These are phyloP conservation scores for Trachemys scripta DNA, from an alignment of 2,113 vertebrate species.

Conservation along the genomic window DNA sequence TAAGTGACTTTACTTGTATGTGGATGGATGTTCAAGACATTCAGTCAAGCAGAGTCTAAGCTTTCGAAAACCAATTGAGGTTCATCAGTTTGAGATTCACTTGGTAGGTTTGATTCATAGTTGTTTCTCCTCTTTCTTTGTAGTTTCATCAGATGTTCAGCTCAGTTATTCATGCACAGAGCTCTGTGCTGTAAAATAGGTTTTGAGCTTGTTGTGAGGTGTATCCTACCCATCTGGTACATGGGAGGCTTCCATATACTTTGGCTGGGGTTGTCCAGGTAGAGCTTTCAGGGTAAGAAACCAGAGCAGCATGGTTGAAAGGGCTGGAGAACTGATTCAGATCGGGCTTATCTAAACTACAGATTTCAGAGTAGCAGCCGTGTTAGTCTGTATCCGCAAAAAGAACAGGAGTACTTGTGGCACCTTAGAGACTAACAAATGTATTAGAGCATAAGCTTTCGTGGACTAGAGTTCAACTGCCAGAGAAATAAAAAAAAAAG, in stretches of 20 bases:
- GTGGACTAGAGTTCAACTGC: neutral
- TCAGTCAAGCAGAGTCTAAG: neutral
- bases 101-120: neutral
- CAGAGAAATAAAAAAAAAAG: neutral
- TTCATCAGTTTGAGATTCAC: neutral
- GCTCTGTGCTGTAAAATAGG: neutral
- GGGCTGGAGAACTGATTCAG: neutral
- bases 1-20: accelerated
- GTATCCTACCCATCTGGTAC: neutral
- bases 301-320: neutral
- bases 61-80: neutral
- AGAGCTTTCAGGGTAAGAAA: neutral
- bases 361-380: neutral
- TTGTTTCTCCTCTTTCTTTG: neutral
- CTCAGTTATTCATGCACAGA: neutral
- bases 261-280: neutral
- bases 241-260: neutral
- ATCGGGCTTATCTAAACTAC: neutral
- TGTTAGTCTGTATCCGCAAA: too few relatives aligned
- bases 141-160: neutral
- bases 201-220: neutral
- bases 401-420: too few relatives aligned
- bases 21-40: accelerated
- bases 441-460: too few relatives aligned
- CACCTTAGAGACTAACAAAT: too few relatives aligned